phyloP scores from a whole-genome alignment of 2,113 vertebrate genomes.

The Callipepla squamata region DNA sequence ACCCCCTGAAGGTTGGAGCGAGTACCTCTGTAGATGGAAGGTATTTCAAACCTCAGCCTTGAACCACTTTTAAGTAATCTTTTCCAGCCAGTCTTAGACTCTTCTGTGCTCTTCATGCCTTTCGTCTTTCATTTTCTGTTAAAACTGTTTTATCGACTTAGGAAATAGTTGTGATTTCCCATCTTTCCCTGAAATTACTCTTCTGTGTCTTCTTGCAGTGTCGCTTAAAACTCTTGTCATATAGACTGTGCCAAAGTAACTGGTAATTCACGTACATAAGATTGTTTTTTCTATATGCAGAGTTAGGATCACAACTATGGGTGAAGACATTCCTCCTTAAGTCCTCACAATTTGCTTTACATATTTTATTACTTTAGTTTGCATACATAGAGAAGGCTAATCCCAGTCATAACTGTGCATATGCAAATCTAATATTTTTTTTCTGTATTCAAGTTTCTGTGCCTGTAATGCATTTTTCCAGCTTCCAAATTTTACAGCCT shows the following conservation, averaged over 20 bases:
- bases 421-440: background rate
- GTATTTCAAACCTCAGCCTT: background rate
- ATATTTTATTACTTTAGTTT: background rate
- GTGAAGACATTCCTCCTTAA: background rate
- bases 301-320: background rate
- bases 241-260: background rate
- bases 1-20: background rate
- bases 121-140: background rate
- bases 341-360: background rate
- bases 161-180: background rate
- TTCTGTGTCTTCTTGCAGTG: background rate
- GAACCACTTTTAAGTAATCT: background rate
- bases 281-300: accelerated
- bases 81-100: background rate
- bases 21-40: background rate
- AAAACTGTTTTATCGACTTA: background rate
- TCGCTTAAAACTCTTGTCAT: background rate
- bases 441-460: background rate
- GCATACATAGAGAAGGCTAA: background rate
- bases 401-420: background rate
- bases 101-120: background rate
- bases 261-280: background rate
- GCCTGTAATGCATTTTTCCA: background rate
- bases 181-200: background rate
- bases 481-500: background rate